A percentile compares a stretch with the other conserved stretches of the same genome.
Conservation (phyloP, 1,140 invertebrate genomes). For the Wasmannia auropunctata region DNA sequence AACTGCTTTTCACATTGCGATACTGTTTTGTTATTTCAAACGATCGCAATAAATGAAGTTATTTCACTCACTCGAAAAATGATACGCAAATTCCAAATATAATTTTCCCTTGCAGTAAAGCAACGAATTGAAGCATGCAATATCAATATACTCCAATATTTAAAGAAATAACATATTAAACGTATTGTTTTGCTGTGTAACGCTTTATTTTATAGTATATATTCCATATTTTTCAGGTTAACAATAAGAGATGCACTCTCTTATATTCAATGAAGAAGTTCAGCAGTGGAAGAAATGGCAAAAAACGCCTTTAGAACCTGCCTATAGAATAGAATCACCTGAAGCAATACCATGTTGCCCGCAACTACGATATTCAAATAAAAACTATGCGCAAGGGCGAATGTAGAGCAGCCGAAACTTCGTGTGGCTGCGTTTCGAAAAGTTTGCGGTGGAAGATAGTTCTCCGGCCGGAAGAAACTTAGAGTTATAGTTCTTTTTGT, state of each 20-base stretch:
- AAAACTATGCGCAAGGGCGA: constrained; percentile 61
- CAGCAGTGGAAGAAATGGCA: not conserved
- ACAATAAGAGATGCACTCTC: not conserved
- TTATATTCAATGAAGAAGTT: constrained; percentile 34
- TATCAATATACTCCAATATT: not conserved
- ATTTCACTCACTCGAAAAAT: constrained; percentile 2
- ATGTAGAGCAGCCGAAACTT: constrained; percentile 65
- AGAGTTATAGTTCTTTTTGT: constrained; percentile 64
- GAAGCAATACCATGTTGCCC: constrained; percentile 10
- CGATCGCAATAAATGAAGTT: not conserved
- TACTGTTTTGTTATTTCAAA: constrained; percentile 44
- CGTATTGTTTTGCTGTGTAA: not conserved
- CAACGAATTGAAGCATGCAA: not conserved
- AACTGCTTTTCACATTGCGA: constrained; percentile 34
- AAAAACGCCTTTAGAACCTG: constrained; percentile 36
- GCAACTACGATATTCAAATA: constrained; percentile 67
- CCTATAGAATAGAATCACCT: constrained; percentile 25
- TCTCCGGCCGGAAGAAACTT: constrained; percentile 56
- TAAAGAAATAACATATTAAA: not conserved
- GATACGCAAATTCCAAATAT: constrained; percentile 5
- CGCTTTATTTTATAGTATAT: not conserved
- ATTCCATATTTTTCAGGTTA: not conserved
- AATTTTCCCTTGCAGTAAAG: not conserved
- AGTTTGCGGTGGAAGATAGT: constrained; percentile 61
- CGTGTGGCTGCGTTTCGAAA: constrained; percentile 54